phyloP scores from a whole-genome alignment of 1,140 invertebrate genomes.

The Drosophila orosa region DNA sequence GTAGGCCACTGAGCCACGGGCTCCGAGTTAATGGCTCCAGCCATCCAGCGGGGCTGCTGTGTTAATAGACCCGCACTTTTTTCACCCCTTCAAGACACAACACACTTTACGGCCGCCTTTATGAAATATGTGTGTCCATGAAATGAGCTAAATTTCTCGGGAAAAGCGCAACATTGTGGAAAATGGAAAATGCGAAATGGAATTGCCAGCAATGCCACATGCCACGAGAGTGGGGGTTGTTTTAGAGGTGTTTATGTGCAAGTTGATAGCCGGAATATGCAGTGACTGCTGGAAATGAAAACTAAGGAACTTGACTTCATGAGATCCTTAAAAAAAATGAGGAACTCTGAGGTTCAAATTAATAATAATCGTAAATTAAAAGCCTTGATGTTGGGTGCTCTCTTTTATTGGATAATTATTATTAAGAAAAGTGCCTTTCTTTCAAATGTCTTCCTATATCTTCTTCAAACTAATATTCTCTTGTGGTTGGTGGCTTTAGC shows the following conservation, averaged over 20 bases:
- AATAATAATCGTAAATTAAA: not conserved
- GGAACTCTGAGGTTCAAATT: not conserved
- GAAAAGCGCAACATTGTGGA: conserved; percentile 83
- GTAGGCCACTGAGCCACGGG: too few species aligned
- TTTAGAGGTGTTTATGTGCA: conserved; percentile 27
- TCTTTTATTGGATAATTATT: not conserved
- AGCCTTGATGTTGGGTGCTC: not conserved
- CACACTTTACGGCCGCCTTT: conserved; percentile 69
- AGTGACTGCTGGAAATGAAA: not conserved
- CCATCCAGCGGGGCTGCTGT: conserved; percentile 40
- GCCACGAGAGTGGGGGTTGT: conserved; percentile 6
- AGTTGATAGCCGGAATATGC: conserved; percentile 9
- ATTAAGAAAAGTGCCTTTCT: not conserved
- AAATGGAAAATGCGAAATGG: conserved; percentile 62
- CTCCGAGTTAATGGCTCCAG: conserved; percentile 49
- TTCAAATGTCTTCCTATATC: not conserved
- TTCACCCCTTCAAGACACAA: not conserved
- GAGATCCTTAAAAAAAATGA: not conserved
- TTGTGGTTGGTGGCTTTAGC: too few species aligned
- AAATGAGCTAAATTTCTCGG: conserved; percentile 77
- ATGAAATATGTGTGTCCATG: conserved; percentile 79
- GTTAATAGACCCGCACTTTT: conserved; percentile 52
- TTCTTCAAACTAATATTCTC: not conserved
- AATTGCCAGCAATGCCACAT: conserved; percentile 32
- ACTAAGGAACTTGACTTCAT: too few species aligned